Evolutionary conservation across 1,140 invertebrate species (phyloP).

Genomic region (Drosophila ficusphila): DNA sequence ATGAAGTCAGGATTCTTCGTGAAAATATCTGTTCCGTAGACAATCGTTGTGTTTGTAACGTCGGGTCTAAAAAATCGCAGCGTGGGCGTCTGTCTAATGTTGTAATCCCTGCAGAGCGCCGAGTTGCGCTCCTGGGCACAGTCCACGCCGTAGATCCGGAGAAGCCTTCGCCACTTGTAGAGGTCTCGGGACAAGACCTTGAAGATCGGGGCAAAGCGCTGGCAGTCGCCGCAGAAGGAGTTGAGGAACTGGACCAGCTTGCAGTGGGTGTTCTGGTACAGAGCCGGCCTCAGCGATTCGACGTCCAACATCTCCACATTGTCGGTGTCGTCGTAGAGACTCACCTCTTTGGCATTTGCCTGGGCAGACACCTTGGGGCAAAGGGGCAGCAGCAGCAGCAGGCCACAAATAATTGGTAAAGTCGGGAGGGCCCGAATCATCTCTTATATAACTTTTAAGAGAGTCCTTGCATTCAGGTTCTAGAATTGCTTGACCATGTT

Average conservation of each 20-base stretch:
- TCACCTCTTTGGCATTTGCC: conserved; percentile 57
- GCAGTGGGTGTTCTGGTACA: conserved; percentile 1
- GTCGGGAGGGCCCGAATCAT: too few relatives aligned
- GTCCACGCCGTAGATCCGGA: conserved; percentile 86
- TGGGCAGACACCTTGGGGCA: background rate
- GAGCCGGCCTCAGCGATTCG: conserved; percentile 19
- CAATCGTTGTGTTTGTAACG: too few relatives aligned
- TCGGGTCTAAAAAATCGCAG: conserved; percentile 89
- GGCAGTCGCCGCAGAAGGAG: conserved; percentile 95
- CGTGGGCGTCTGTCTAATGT: conserved; percentile 92
- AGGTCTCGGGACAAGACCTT: conserved; percentile 89
- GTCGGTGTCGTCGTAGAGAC: conserved; percentile 87
- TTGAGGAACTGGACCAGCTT: conserved; percentile 94
- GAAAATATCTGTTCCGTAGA: too few relatives aligned
- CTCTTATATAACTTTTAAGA: too few relatives aligned
- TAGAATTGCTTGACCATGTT: too few relatives aligned
- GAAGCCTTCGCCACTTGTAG: conserved; percentile 85
- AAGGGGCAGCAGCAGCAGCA: conserved; percentile 3
- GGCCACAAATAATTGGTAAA: too few relatives aligned
- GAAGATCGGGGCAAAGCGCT: conserved; percentile 91
- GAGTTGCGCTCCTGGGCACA: conserved; percentile 92
- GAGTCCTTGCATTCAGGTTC: too few relatives aligned
- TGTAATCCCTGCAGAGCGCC: conserved; percentile 84
- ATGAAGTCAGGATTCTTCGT: conserved; percentile 28
- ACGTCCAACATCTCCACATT: conserved; percentile 85